phyloP scores from a whole-genome alignment of 2,113 vertebrate species.

The Uria lomvia region DNA sequence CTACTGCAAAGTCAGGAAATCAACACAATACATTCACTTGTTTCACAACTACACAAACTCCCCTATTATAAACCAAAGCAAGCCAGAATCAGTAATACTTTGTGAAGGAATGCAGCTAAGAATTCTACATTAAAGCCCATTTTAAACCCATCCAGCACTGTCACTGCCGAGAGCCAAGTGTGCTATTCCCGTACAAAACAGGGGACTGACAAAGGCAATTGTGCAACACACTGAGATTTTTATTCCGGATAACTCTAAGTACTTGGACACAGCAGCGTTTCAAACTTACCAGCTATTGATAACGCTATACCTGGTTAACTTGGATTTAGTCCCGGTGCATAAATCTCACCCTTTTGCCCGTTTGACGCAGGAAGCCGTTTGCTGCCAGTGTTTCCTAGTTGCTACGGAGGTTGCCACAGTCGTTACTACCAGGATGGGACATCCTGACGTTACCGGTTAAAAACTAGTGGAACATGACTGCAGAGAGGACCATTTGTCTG shows the following conservation, averaged over 20 bases:
- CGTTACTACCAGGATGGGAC: background rate
- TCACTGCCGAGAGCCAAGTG: background rate
- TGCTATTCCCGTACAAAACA: background rate
- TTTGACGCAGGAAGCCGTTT: background rate
- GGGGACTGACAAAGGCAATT: background rate
- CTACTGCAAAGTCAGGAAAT: background rate
- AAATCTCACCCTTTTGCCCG: background rate
- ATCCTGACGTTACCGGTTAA: background rate
- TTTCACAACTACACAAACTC: background rate
- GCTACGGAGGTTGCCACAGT: slow-evolving; percentile 50
- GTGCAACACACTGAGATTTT: background rate
- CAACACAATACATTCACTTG: background rate
- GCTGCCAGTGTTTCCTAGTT: slow-evolving; percentile 54
- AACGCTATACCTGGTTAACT: background rate
- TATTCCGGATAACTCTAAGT: background rate
- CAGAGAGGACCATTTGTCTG: background rate
- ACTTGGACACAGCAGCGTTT: background rate
- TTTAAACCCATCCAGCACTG: background rate
- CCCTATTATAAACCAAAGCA: background rate
- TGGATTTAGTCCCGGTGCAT: background rate
- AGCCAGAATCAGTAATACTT: background rate
- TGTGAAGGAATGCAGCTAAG: background rate
- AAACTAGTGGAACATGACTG: accelerated
- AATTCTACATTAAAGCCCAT: background rate
- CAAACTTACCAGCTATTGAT: slow-evolving; percentile 10